A percentile compares a stretch with the other conserved stretches of the same genome.
Conservation (phyloP, 2,113 vertebrate species). For the Trematocara marginatum region DNA sequence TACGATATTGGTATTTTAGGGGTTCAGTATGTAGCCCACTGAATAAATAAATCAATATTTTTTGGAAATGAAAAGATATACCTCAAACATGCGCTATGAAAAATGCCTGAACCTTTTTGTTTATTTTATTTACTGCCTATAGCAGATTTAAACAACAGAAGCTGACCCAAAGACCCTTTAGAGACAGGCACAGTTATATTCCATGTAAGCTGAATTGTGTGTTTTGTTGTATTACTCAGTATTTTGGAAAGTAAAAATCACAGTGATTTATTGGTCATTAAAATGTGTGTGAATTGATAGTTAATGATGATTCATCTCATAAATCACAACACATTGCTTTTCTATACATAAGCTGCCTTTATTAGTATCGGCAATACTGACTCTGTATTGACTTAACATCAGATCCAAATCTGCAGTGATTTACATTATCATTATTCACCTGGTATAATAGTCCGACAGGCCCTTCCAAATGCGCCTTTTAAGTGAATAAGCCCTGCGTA, state of each 20-base stretch:
- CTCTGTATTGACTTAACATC: not conserved
- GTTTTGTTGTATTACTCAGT: not conserved
- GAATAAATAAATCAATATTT: rapidly evolving
- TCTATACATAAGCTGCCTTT: not conserved
- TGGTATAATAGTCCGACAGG: not conserved
- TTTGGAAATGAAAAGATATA: not conserved
- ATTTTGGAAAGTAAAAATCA: not conserved
- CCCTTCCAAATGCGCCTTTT: not conserved
- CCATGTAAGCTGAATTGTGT: not conserved
- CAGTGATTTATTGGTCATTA: not conserved
- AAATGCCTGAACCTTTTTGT: not conserved
- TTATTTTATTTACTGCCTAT: not conserved
- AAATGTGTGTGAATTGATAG: not conserved
- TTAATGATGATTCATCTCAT: not conserved
- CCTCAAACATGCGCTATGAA: not conserved
- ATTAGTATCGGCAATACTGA: not conserved
- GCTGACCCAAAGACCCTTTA: not conserved
- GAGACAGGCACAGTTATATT: not conserved
- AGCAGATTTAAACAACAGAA: not conserved
- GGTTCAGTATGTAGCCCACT: not conserved
- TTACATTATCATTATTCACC: not conserved
- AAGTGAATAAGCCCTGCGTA: not conserved
- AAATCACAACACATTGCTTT: not conserved
- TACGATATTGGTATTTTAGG: not conserved
- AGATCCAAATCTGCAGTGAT: not conserved